Conservation (phyloP, 2,113 vertebrate species). For the Toxotes chatareus region DNA sequence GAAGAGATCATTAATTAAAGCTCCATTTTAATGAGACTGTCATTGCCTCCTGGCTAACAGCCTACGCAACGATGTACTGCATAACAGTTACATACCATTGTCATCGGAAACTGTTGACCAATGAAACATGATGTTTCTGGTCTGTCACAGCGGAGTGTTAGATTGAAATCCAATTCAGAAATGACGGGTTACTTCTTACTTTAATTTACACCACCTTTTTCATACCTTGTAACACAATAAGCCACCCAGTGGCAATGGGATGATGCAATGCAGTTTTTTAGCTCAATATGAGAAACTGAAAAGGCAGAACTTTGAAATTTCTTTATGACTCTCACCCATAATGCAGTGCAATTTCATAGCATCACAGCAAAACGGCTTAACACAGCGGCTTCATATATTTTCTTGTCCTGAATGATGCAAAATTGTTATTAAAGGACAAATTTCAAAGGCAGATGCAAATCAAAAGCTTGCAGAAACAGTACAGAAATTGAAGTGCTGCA, state of each 20-base stretch:
- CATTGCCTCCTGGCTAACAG: constrained; percentile 37
- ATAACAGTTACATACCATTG: background rate
- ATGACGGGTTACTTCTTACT: background rate
- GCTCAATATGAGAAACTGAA: background rate
- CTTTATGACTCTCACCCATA: background rate
- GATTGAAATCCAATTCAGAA: background rate
- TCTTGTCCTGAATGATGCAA: constrained; percentile 30
- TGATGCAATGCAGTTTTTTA: background rate
- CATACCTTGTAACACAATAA: background rate
- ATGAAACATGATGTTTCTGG: constrained; percentile 3
- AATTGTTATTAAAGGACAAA: constrained; percentile 28
- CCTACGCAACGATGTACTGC: constrained; percentile 10
- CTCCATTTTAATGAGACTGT: constrained; percentile 50
- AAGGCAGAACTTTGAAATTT: background rate
- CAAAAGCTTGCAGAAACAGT: constrained; percentile 50
- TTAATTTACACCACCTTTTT: background rate
- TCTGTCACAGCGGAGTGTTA: constrained; percentile 16
- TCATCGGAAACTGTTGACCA: constrained; percentile 20
- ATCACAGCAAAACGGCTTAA: constrained; percentile 2
- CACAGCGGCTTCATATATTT: constrained; percentile 14
- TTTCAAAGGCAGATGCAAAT: constrained; percentile 60
- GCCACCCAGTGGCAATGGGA: background rate
- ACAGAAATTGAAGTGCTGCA: constrained; percentile 49
- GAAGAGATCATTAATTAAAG: constrained; percentile 64
- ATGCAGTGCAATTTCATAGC: background rate